Base-by-base conservation (phyloP, 2,888 invertebrate genomes). In the Hyalella azteca region DNA sequence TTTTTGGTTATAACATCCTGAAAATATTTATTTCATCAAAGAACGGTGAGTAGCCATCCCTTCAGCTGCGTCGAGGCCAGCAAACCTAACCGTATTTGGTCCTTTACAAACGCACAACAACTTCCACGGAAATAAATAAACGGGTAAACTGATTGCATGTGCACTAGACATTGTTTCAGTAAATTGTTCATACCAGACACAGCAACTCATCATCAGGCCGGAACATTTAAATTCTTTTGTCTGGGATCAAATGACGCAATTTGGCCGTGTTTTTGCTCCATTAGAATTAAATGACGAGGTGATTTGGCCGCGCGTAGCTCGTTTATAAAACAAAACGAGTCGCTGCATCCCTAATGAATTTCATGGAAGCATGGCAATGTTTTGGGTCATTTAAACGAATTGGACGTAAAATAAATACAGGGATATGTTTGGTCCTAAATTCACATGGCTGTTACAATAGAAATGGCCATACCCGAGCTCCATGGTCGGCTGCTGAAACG, bases 251-350 rank as follows among this genome's bases (percentile, higher is more conserved):
- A 66, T 66, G 66, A 22, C 29, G 66, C 36, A 66, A 66, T 66
- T 66, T 66, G 9, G 66, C 29, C 66, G 32, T 66, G 66, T 66
- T 66, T 66, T 66, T 66, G 66, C 66, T 66, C 66, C 66, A 66
- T 66, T 66, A 66, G 36, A 36, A 36, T 22, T 66, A 66, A 66
- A 66, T 66, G 66, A 66, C 36, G 66, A 66, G 66, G 66, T 15
- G 66, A 32, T 66, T 29, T 66, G 66, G 66, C 36, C 32, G 66
- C 66, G 36, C 22, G 39, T 36, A 36, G 39, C 66, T 66, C 66
- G 66, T 66, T 66, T 66, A 66, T 66, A n/a, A 66, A 32, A 66
- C 66, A 66, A 66, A 66, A 29, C 36, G 36, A 19, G 7, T 13
- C 66, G 66, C 66, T 39, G 29, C 22, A 36, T 39, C 66, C 66